Evolutionary conservation across 2,888 invertebrate species (phyloP).

Genomic region (Opisthograptis luteolata): DNA sequence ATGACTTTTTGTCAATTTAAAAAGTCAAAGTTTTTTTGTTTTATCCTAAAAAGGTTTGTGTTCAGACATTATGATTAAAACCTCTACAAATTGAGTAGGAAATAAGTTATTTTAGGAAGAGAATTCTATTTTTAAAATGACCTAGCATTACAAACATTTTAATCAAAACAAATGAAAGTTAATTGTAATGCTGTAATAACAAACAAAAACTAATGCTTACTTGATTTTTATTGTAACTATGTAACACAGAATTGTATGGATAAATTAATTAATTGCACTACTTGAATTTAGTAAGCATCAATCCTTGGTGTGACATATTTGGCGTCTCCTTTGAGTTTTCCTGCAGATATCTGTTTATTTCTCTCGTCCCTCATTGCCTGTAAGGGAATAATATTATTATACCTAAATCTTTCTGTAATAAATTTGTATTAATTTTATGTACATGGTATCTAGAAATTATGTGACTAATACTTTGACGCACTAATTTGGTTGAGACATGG

Average conservation of each 20-base stretch:
- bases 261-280: constrained; percentile 20
- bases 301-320: constrained; percentile 84
- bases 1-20: too few species aligned
- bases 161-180: constrained; percentile 3
- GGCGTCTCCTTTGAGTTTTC: constrained; percentile 85
- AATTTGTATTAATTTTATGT: too few species aligned
- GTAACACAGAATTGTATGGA: constrained; percentile 26
- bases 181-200: constrained; percentile 10
- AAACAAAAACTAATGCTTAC: constrained; percentile 10
- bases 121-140: not conserved
- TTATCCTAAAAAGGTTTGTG: too few species aligned
- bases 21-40: too few species aligned
- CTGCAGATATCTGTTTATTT: constrained; percentile 85
- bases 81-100: too few species aligned
- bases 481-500: not conserved
- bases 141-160: too few species aligned
- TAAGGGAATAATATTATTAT: constrained; percentile 30
- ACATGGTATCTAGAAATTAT: too few species aligned
- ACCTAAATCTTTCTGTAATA: not conserved
- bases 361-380: constrained; percentile 87
- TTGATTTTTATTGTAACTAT: constrained; percentile 26
- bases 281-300: constrained; percentile 82
- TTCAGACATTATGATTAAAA: too few species aligned
- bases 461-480: not conserved
- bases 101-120: too few species aligned